These are phyloP conservation scores for Megalops atlanticus DNA, from an alignment of 2,113 vertebrate genomes.

Conservation along the genomic window DNA sequence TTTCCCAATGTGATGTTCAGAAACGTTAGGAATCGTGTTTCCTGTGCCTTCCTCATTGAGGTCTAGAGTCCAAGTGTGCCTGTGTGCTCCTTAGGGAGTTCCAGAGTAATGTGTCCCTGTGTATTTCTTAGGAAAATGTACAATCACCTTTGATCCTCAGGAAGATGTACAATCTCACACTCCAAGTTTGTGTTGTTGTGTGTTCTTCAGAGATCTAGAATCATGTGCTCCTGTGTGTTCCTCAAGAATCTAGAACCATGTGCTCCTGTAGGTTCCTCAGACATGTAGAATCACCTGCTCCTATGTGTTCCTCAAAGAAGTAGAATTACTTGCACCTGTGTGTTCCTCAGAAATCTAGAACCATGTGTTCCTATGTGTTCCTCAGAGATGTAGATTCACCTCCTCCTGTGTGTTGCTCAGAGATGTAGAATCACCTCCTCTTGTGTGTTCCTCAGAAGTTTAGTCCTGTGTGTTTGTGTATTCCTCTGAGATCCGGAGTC, in stretches of 20 bases:
- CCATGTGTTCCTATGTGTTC: background rate
- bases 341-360: background rate
- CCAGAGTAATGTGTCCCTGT: background rate
- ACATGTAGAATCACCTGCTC: background rate
- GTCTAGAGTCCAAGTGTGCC: no score
- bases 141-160: no score
- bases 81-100: background rate
- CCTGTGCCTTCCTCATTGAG: no score
- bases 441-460: background rate
- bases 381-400: background rate
- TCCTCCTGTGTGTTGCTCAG: background rate
- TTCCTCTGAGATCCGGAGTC: background rate
- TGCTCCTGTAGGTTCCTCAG: no score
- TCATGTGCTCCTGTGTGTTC: slow-evolving; percentile 12
- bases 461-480: background rate
- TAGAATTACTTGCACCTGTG: background rate
- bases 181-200: no score
- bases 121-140: no score
- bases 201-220: no score
- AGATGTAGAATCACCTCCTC: background rate
- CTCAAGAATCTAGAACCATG: slow-evolving; percentile 5
- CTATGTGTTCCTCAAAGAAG: background rate
- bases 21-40: no score
- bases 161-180: no score
- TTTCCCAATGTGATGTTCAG: no score